A percentile compares a stretch with the other conserved stretches of the same genome.
phyloP scores from a whole-genome alignment of 2,797 vertebrate species.

The Anabacerthia variegaticeps region DNA sequence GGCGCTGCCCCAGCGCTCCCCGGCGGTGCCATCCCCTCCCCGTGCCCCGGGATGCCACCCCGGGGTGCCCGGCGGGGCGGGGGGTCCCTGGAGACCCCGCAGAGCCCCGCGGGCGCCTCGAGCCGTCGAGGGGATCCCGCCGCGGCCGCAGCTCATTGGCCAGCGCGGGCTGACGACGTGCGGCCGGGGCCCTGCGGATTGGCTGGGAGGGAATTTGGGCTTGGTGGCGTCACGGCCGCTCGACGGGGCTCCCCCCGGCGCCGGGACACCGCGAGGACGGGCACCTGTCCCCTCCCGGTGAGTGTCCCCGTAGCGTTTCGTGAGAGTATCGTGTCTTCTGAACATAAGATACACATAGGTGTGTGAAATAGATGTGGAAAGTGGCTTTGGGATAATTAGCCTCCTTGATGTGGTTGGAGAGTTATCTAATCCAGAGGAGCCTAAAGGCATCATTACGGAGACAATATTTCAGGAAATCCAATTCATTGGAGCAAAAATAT shows the following conservation, averaged over 20 bases:
- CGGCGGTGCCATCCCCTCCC: neutral
- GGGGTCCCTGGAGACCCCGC: too few species aligned
- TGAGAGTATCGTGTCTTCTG: rapidly evolving
- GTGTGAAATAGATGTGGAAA: conserved; percentile 20
- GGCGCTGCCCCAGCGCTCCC: too few species aligned
- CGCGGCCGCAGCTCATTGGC: neutral
- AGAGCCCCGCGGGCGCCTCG: neutral
- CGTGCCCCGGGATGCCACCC: rapidly evolving
- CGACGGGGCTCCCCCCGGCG: neutral
- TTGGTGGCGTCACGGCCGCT: neutral
- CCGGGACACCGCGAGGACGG: neutral
- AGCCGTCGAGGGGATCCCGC: conserved; percentile 27
- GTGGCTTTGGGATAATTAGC: conserved; percentile 68
- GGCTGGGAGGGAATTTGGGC: neutral
- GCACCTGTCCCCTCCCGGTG: neutral
- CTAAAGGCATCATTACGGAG: conserved; percentile 71
- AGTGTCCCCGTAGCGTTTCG: neutral
- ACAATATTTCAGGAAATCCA: conserved; percentile 70
- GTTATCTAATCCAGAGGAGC: conserved; percentile 68
- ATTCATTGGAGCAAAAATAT: conserved; percentile 72
- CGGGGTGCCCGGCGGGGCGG: neutral
- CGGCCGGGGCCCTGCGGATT: neutral
- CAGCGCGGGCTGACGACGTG: neutral
- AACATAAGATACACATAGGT: neutral
- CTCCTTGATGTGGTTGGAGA: conserved; percentile 65